Evolutionary conservation across 2,113 vertebrate genomes (phyloP).

Genomic region (Tachysurus fulvidraco): DNA sequence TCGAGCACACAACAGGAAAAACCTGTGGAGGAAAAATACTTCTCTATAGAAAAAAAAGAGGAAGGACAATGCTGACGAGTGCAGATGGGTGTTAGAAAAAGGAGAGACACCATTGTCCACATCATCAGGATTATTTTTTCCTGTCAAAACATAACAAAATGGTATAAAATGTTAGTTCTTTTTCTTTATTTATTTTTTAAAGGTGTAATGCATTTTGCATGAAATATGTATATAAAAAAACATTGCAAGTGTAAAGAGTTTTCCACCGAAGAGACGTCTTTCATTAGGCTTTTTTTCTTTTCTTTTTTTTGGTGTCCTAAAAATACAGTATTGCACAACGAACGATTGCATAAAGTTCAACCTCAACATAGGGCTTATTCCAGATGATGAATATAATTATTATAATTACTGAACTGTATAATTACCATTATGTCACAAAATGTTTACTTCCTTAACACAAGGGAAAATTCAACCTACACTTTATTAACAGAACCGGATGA

Average conservation of each 20-base stretch:
- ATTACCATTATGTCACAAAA: not conserved
- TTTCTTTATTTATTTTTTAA: not conserved
- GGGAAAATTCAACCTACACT: not conserved
- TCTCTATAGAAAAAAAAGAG: constrained; percentile 64
- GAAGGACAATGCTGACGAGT: constrained; percentile 62
- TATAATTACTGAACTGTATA: not conserved
- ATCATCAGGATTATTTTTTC: not conserved
- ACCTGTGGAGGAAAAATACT: constrained; percentile 80
- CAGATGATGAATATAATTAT: not conserved
- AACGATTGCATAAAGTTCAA: constrained; percentile 11
- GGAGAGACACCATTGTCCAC: constrained; percentile 23
- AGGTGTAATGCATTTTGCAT: not conserved
- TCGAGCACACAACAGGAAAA: constrained; percentile 76
- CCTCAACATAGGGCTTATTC: not conserved
- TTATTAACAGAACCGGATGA: not conserved
- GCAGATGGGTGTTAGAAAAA: constrained; percentile 18
- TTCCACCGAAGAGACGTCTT: not conserved
- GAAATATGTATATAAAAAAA: not conserved
- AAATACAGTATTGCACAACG: constrained; percentile 42
- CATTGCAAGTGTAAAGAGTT: not conserved
- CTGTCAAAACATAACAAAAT: not conserved
- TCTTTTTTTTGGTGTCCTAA: constrained; percentile 21
- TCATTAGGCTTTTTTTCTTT: not conserved
- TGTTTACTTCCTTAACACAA: not conserved
- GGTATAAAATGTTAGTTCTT: not conserved